Conservation (phyloP, 2,113 vertebrate genomes). For the Sphyrna mokarran region DNA sequence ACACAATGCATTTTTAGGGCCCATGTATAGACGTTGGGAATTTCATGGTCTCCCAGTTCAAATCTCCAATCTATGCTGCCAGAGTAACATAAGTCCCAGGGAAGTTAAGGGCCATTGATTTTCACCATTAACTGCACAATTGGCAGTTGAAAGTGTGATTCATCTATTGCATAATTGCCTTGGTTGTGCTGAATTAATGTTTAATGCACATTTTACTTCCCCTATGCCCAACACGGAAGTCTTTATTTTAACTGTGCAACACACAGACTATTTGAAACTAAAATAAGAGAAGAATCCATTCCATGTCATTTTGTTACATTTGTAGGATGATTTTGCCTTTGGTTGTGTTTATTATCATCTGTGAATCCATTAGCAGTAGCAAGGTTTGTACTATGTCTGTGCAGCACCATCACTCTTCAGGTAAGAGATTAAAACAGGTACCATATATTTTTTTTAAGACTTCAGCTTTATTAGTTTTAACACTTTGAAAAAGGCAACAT, state of each 20-base stretch:
- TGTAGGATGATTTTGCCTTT: neutral
- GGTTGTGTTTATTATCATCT: neutral
- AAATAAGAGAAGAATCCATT: neutral
- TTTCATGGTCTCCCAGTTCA: no score
- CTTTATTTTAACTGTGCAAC: neutral
- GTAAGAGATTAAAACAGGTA: constrained; percentile 1
- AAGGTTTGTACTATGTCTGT: neutral
- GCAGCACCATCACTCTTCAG: neutral
- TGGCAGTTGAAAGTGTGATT: neutral
- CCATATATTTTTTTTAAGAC: neutral
- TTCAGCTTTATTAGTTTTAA: neutral
- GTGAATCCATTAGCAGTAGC: neutral
- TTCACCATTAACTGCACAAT: neutral
- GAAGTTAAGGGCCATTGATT: neutral
- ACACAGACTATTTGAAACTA: neutral
- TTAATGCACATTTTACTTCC: neutral
- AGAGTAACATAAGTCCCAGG: no score
- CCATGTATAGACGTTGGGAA: no score
- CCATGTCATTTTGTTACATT: neutral
- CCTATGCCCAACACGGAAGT: neutral
- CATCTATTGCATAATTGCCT: neutral
- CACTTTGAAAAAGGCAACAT: neutral
- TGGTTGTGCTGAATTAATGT: neutral
- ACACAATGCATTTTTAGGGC: no score
- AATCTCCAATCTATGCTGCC: no score